phyloP scores from a whole-genome alignment of 2,797 vertebrate genomes.

The Natrix natrix region DNA sequence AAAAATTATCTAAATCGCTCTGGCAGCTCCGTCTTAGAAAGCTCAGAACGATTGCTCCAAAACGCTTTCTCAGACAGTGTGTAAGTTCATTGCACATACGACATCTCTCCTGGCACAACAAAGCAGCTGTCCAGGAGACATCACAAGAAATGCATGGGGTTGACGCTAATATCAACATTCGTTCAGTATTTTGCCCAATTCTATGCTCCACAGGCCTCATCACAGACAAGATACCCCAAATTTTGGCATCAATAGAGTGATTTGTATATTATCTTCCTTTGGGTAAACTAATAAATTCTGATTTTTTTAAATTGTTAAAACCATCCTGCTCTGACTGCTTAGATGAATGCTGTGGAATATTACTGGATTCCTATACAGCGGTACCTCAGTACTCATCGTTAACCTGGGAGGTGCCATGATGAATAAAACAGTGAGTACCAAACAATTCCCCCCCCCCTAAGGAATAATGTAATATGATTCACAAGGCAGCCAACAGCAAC shows the following conservation, averaged over 20 bases:
- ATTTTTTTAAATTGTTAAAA: background rate
- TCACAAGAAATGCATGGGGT: background rate
- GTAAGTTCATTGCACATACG: background rate
- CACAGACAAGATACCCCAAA: background rate
- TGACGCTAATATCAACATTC: background rate
- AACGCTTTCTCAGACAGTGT: background rate
- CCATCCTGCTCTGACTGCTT: background rate
- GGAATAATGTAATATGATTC: background rate
- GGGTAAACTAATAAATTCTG: background rate
- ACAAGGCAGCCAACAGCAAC: background rate
- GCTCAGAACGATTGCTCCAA: background rate
- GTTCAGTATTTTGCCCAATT: background rate
- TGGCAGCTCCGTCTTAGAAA: background rate
- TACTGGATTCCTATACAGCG: background rate
- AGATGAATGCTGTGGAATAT: background rate
- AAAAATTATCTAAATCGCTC: background rate
- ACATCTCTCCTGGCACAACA: background rate
- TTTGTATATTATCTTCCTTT: background rate
- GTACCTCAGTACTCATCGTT: background rate
- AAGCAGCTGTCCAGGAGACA: background rate
- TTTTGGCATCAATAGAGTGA: background rate
- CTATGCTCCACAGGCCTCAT: background rate
- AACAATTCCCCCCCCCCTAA: background rate
- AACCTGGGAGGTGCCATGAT: background rate
- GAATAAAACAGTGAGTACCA: background rate